Evolutionary conservation across 2,888 invertebrate genomes (phyloP).

Genomic region (Cantharis rufa): DNA sequence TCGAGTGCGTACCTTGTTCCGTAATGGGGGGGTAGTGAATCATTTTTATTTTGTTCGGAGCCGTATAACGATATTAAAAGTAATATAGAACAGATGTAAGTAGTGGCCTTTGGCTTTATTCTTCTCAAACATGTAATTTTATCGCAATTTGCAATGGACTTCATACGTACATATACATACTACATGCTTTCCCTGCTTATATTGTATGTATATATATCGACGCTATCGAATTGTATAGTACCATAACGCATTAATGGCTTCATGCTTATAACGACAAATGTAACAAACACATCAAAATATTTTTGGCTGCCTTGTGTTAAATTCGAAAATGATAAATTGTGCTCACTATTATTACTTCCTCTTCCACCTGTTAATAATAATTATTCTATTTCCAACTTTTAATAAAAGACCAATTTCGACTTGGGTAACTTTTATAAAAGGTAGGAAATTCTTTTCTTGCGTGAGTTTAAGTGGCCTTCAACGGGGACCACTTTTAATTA

Average conservation of each 20-base stretch:
- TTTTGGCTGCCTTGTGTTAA: conserved; percentile 5
- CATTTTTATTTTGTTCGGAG: conserved; percentile 28
- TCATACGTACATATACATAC: background rate
- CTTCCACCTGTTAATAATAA: background rate
- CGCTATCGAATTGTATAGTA: conserved; percentile 16
- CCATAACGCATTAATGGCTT: conserved; percentile 25
- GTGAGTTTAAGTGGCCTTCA: conserved; percentile 26
- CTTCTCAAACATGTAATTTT: conserved; percentile 26
- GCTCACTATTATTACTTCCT: background rate
- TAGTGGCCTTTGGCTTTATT: conserved; percentile 22
- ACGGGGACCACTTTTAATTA: conserved; percentile 19
- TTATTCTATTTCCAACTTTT: background rate
- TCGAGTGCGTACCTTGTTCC: conserved; percentile 7
- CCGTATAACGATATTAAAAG: conserved; percentile 26
- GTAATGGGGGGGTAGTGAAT: conserved; percentile 24
- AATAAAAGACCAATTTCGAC: background rate
- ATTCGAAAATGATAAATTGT: background rate
- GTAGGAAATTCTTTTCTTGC: conserved; percentile 23
- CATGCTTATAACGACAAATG: conserved; percentile 19
- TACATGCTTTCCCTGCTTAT: conserved; percentile 15
- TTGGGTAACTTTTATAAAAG: conserved; percentile 3
- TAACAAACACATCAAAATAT: conserved; percentile 21
- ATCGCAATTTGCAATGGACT: conserved; percentile 20
- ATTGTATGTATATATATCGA: conserved; percentile 19
- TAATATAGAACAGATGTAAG: conserved; percentile 31